Percentiles rank a stretch among this genome's conserved stretches.
Conservation (phyloP, 2,113 vertebrate genomes). For the Clarias macrocephalus region DNA sequence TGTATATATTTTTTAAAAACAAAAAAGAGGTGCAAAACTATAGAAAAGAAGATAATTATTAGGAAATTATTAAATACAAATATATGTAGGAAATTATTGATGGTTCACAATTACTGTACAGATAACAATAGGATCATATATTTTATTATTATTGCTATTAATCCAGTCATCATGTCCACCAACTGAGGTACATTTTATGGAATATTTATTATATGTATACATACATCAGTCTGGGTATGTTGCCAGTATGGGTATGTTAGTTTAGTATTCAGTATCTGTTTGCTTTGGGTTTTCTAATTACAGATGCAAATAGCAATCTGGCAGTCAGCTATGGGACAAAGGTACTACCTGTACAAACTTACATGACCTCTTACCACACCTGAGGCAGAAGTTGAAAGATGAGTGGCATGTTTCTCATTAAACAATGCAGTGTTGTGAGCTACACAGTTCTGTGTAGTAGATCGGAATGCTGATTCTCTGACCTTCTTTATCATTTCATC, state of each 20-base stretch:
- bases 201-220: not conserved
- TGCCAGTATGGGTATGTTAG: not conserved
- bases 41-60: not conserved
- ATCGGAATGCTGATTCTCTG: not conserved
- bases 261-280: not conserved
- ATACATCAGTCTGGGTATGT: not conserved
- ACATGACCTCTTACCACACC: not conserved
- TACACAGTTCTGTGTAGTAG: not conserved
- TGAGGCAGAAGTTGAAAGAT: not conserved
- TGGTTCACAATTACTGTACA: not conserved
- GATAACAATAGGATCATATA: not conserved
- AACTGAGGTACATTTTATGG: not conserved
- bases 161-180: not conserved
- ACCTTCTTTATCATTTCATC: not conserved
- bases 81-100: not conserved
- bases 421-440: not conserved
- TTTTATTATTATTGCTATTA: not conserved
- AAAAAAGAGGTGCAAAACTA: not conserved
- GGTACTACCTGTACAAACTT: not conserved
- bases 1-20: not conserved
- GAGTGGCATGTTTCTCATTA: not conserved
- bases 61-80: not conserved
- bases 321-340: not conserved
- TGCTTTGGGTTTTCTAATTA: not conserved
- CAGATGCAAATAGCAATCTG: not conserved